Base-by-base conservation (phyloP, 2,888 invertebrate species). In the Allolobophora icterica region DNA sequence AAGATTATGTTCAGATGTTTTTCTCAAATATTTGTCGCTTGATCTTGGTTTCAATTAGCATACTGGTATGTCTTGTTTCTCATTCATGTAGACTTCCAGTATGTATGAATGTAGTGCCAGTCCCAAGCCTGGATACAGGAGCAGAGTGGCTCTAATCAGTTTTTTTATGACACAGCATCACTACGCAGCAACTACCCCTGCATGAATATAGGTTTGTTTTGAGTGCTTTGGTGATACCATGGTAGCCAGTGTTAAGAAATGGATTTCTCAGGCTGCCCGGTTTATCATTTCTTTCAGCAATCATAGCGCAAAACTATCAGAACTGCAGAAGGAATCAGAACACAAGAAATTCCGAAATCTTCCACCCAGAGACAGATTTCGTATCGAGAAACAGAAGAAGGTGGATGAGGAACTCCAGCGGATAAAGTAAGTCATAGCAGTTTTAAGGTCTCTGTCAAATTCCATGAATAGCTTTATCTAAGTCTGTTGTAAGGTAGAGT, bases 291-390 rank as follows among this genome's bases (percentile, higher is more conserved):
- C n/a, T n/a, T 30, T 30, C 71, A 71, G 71, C n/a, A 71, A 71
- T n/a, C 71, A 71, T 13, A 71, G 71, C 11, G 71, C 71, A 71
- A 71, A 90, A n/a, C n/a, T 90, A 19, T 90, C 38, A 93, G 94
- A 94, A 90, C 94, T 95, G 91, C 91, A 94, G 34, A 92, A 94
- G 35, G 94, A 94, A 87, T 92, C 93, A 5, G 94, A 94, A 89
- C 94, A 94, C 84, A 92, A 92, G 5, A 94, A 94, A 90, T 93
- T 91, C 90, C 94, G 94, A 91, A 94, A 94, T 33, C 89, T 95
- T 91, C 93, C 94, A 11, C 95, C 95, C 0, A 92, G 95, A 83
- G 95, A 95, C 91, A 93, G 95, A 91, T 94, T 95, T 94, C 92
- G 95, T 90, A 91, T 94, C 42, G 93, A 94, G 91, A 95, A 95